A percentile compares a stretch with the other conserved stretches of the same genome.
Evolutionary conservation across 1,140 invertebrate species (phyloP).

Genomic region (Macrobrachium nipponense): DNA sequence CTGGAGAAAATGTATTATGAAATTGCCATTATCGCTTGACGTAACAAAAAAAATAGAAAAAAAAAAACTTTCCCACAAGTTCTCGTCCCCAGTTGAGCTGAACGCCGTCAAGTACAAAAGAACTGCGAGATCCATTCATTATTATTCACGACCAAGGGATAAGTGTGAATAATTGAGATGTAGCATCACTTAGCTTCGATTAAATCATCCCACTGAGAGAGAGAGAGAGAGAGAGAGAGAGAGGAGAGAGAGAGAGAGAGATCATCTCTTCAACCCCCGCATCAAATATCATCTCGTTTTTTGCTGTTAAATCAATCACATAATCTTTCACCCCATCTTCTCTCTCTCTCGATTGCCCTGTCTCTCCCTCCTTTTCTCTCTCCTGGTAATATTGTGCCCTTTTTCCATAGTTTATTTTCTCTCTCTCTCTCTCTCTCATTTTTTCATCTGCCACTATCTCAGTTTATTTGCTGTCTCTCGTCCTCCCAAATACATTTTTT

Average conservation of each 20-base stretch:
- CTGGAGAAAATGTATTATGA: no score
- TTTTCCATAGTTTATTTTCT: not conserved
- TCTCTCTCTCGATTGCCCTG: not conserved
- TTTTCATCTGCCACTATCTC: not conserved
- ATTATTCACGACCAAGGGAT: no score
- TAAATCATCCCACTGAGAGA: not conserved
- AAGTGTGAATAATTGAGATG: no score
- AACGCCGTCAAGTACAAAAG: no score
- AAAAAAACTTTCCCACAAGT: no score
- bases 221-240: not conserved
- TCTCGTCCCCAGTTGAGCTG: no score
- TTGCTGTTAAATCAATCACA: not conserved
- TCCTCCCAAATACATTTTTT: not conserved
- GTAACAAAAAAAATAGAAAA: no score
- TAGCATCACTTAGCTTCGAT: no score
- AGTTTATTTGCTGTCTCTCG: not conserved
- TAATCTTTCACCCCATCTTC: not conserved
- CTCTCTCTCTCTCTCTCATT: not conserved
- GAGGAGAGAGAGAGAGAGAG: not conserved
- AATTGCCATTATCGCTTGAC: no score
- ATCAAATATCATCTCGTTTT: not conserved
- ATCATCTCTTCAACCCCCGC: no score
- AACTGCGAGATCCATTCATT: no score
- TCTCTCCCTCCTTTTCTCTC: not conserved
- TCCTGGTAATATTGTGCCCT: not conserved